These are phyloP conservation scores for Rattus rattus DNA, from an alignment of 2,113 vertebrate species.

Conservation along the genomic window DNA sequence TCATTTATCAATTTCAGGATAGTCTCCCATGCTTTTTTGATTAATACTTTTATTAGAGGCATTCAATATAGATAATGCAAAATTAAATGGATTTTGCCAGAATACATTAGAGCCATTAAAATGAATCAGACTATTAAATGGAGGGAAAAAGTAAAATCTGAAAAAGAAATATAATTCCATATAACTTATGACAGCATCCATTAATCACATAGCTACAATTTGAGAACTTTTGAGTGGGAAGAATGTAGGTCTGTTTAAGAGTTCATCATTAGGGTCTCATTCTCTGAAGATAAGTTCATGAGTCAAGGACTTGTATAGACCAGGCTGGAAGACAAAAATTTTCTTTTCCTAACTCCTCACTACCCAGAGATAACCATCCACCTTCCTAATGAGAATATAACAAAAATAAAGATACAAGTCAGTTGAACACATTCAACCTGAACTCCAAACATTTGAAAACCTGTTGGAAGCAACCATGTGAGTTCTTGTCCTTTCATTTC, in stretches of 20 bases:
- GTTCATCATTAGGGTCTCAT: conserved; percentile 69
- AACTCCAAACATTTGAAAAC: background rate
- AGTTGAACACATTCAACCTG: background rate
- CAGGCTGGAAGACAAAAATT: background rate
- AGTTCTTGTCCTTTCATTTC: background rate
- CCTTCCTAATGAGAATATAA: background rate
- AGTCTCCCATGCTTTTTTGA: conserved; percentile 72
- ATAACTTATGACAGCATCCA: conserved; percentile 84
- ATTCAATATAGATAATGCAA: conserved; percentile 87
- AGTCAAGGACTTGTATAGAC: conserved; percentile 21
- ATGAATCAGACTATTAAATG: conserved; percentile 86
- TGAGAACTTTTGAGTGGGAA: conserved; percentile 61
- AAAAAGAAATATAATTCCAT: conserved; percentile 83
- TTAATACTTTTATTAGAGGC: conserved; percentile 84
- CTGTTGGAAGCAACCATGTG: background rate
- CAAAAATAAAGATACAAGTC: background rate
- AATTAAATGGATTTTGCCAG: conserved; percentile 86
- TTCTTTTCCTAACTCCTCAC: background rate
- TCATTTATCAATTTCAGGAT: conserved; percentile 81
- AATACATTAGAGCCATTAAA: conserved; percentile 85
- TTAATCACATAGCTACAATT: conserved; percentile 81
- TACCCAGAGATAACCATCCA: fast-evolving
- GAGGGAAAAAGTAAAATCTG: conserved; percentile 76
- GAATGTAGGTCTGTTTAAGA: conserved; percentile 62
- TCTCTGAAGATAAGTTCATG: conserved; percentile 62